Evolutionary conservation across 2,113 vertebrate genomes (phyloP), one percentile per base, ranked within the genome.

Genomic region (Coturnix japonica): DNA sequence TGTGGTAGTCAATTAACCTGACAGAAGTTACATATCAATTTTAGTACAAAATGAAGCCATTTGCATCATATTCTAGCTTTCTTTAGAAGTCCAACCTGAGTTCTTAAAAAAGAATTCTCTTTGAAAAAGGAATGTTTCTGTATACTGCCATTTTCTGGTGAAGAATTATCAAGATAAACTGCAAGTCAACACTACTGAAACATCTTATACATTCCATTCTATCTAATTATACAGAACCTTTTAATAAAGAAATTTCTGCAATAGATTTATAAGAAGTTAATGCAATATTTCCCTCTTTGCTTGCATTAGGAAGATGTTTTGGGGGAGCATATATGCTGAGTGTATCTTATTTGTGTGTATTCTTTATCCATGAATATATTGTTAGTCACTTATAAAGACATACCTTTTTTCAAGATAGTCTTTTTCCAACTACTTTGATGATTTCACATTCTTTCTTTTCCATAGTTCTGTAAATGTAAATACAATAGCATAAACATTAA

Each of bases 261-360:
- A 44, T 1, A 35, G 20, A 17, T 41, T 75, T 56, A 25, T 10
- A 61, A 65, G 18, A 13, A 46, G 4, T 23, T 79, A 75, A 31
- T 22, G 9, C 8, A 78, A 7, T n/a, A 9, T 43, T 64, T 78
- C 13, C 14, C 20, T 31, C 13, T 66, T 79, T 56, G 64, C 0
- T 1, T 2, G 1, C 44, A 33, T 23, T 51, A 80, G 25, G 18
- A 64, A 64, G 28, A 69, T n/a, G 41, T 83, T 71, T 44, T 60
- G 13, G 10, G 22, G 5, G 18, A 17, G 51, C 3, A 41, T 30
- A 44, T 4, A 37, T 2, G 0, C 0, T 31, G n/a, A 31, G 23
- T 44, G 25, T 25, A 25, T 22, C 41, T 10, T 44, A 0, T 7
- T 70, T 35, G 22, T 37, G 33, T 37, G 59, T n/a, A 9, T 3